Conservation (phyloP, 2,888 invertebrate species). For the Hemaris fuciformis region DNA sequence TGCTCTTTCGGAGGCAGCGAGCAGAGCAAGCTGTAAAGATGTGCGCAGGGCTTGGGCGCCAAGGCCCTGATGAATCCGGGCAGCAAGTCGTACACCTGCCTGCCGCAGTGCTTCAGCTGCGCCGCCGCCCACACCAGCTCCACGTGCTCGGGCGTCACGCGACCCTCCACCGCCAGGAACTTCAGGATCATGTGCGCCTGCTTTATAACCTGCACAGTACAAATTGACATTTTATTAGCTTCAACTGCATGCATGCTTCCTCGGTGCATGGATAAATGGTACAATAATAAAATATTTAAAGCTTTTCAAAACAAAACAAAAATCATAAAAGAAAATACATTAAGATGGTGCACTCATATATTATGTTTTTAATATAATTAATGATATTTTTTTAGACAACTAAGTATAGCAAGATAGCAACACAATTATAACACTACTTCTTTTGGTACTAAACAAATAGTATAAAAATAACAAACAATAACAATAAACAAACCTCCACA, state of each 20-base stretch:
- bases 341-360: too few species aligned
- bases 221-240: neutral
- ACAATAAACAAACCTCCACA: conserved; percentile 93
- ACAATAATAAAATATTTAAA: too few species aligned
- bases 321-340: too few species aligned
- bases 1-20: conserved; percentile 94
- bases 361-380: too few species aligned
- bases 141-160: conserved; percentile 94
- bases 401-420: too few species aligned
- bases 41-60: conserved; percentile 92
- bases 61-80: conserved; percentile 95
- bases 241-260: too few species aligned
- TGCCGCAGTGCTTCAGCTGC: conserved; percentile 96
- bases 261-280: too few species aligned
- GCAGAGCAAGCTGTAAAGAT: conserved; percentile 92
- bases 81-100: conserved; percentile 94
- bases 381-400: too few species aligned
- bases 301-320: too few species aligned
- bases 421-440: too few species aligned
- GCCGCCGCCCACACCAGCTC: conserved; percentile 97
- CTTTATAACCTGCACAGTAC: conserved; percentile 87
- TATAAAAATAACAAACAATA: too few species aligned
- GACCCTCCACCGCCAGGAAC: conserved; percentile 95
- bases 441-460: too few species aligned
- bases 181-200: conserved; percentile 96